Evolutionary conservation across 2,113 vertebrate genomes (phyloP).

Genomic region (Phycodurus eques): DNA sequence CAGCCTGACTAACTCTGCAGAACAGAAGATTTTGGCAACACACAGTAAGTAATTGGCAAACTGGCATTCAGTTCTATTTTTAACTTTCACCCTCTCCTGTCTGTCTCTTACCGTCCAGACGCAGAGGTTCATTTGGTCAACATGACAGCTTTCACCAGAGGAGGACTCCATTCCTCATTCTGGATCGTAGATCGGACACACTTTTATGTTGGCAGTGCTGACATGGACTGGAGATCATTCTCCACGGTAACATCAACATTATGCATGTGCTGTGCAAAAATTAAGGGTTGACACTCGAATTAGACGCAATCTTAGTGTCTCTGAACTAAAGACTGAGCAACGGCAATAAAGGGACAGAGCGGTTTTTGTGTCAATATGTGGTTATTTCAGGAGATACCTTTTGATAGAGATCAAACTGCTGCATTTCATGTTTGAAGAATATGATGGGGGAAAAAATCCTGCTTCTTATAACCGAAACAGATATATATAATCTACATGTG

Average conservation of each 20-base stretch:
- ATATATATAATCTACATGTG: neutral
- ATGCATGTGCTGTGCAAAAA: neutral
- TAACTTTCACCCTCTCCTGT: neutral
- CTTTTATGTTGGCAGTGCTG: constrained; percentile 87
- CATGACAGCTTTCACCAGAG: constrained; percentile 87
- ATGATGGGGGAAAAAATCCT: neutral
- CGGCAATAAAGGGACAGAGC: neutral
- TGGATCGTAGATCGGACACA: constrained; percentile 91
- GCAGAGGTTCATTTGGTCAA: constrained; percentile 85
- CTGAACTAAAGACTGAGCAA: neutral
- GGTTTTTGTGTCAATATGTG: neutral
- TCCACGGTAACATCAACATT: constrained; percentile 77
- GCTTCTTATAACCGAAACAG: neutral
- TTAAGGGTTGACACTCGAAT: neutral
- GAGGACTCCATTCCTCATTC: constrained; percentile 86
- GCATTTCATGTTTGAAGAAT: neutral
- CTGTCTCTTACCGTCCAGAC: constrained; percentile 59
- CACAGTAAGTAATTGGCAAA: constrained; percentile 52
- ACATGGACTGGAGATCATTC: constrained; percentile 85
- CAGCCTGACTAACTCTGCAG: constrained; percentile 58
- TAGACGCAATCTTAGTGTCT: neutral
- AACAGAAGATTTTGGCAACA: constrained; percentile 60
- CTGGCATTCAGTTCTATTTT: constrained; percentile 18
- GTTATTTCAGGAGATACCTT: neutral
- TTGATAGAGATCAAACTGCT: neutral